Evolutionary conservation across 2,888 invertebrate species (phyloP).

Genomic region (Heliconius sara): DNA sequence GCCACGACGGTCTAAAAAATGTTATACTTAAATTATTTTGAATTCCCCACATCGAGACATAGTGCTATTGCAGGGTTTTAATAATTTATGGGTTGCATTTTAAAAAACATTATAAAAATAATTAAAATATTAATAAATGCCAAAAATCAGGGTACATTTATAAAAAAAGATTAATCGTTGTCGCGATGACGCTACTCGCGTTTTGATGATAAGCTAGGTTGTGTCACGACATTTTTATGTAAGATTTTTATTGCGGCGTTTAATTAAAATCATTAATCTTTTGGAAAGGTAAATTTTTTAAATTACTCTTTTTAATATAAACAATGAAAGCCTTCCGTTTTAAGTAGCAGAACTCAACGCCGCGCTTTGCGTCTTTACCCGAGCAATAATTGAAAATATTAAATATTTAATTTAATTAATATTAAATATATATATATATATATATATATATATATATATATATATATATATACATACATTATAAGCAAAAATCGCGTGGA

Average conservation of each 20-base stretch:
- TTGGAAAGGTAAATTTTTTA: neutral
- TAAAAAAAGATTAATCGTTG: constrained; percentile 50
- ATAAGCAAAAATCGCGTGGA: neutral
- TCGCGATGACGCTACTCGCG: constrained; percentile 45
- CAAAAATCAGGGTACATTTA: constrained; percentile 28
- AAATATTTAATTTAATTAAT: too few relatives aligned
- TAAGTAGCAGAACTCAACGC: too few relatives aligned
- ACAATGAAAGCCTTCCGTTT: neutral
- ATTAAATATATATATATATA: neutral
- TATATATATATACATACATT: neutral
- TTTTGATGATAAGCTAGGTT: constrained; percentile 31
- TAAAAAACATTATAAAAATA: neutral
- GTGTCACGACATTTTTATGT: constrained; percentile 26
- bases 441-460: neutral
- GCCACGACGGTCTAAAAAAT: too few relatives aligned
- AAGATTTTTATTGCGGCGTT: constrained; percentile 7
- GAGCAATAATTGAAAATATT: too few relatives aligned
- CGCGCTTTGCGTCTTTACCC: too few relatives aligned
- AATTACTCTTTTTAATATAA: neutral
- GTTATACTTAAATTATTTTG: too few relatives aligned
- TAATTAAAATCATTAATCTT: constrained; percentile 19
- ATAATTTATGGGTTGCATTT: neutral
- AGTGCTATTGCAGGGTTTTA: neutral
- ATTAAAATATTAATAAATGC: neutral
- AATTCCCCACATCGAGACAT: too few relatives aligned